These are phyloP conservation scores for Spicauda simplicius DNA, from an alignment of 2,888 invertebrate genomes.

Conservation along the genomic window DNA sequence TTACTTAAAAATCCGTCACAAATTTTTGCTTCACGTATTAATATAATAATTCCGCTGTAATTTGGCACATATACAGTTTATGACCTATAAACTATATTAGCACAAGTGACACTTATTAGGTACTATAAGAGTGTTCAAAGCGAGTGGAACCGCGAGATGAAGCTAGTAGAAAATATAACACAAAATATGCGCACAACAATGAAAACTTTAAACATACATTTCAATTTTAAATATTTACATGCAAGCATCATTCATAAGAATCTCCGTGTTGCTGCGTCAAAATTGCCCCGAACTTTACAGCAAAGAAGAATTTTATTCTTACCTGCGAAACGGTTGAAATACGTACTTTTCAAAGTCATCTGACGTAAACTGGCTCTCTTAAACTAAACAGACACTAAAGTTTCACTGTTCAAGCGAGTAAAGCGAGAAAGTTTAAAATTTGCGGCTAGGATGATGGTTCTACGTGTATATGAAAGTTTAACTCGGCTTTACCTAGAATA, in stretches of 20 bases:
- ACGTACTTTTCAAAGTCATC: conserved; percentile 67
- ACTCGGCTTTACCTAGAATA: conserved; percentile 39
- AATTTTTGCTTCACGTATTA: too few species aligned
- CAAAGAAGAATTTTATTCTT: conserved; percentile 29
- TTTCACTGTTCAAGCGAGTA: conserved; percentile 54
- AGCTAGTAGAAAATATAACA: too few species aligned
- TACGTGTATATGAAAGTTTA: conserved; percentile 42
- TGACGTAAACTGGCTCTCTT: conserved; percentile 67
- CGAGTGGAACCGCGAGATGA: too few species aligned
- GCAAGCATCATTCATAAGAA: neutral
- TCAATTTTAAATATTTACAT: neutral
- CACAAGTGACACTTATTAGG: too few species aligned
- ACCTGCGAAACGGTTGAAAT: conserved; percentile 49
- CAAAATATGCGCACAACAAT: too few species aligned
- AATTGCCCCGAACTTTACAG: conserved; percentile 28
- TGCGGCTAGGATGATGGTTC: conserved; percentile 44
- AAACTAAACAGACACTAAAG: conserved; percentile 72
- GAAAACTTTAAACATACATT: neutral
- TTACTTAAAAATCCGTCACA: too few species aligned
- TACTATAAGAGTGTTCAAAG: too few species aligned
- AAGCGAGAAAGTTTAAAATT: conserved; percentile 60
- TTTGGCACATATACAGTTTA: too few species aligned
- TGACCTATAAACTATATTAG: too few species aligned
- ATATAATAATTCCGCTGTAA: too few species aligned
- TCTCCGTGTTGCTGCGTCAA: conserved; percentile 8